Base-by-base conservation (phyloP, 2,113 vertebrate genomes). In the Indicator maculatus region DNA sequence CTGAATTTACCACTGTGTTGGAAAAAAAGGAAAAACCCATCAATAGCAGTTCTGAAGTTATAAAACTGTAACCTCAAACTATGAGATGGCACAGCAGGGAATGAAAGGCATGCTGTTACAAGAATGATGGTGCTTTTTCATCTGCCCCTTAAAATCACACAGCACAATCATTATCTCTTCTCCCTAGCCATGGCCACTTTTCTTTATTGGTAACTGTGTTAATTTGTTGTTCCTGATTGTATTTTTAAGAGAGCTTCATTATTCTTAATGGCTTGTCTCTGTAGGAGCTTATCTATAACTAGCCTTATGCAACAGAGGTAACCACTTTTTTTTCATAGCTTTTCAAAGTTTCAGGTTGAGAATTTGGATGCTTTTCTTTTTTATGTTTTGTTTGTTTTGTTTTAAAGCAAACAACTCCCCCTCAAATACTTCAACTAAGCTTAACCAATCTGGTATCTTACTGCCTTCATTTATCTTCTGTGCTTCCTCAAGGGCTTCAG, bases 31-130 rank as follows among this genome's bases (percentile, higher is more conserved):
- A 64, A 80, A 67, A 64, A 67, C 59, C 3, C 3, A 83, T 88
- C 64, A 91, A 16, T 60, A 64, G 33, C 83, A 84, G 58, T 72
- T 92, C 31, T 58, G 21, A 94, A 95, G 89, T 86, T 65, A 90
- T 55, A 69, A 82, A 90, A 94, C 18, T 86, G 20, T 85, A 76
- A 85, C 90, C 71, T 79, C 52, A 38, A 69, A 53, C 59, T 87
- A 30, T 85, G 69, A 83, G 52, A 86, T 76, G 52, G 71, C 87
- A 95, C 72, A 87, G 61, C 70, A 59, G 91, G 93, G 64, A 95
- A 36, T 93, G 91, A 86, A 26, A 41, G 26, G 94, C 27, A 9
- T 53, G 33, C 72, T 92, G 89, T 89, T 60, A 67, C 6, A 84
- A 73, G 72, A 91, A 88, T 13, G 45, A 55, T 87, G 47, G 20